A percentile compares a stretch with the other conserved stretches of the same genome.
phyloP scores from a whole-genome alignment of 2,888 invertebrate species.

The Prenolepis imparis region DNA sequence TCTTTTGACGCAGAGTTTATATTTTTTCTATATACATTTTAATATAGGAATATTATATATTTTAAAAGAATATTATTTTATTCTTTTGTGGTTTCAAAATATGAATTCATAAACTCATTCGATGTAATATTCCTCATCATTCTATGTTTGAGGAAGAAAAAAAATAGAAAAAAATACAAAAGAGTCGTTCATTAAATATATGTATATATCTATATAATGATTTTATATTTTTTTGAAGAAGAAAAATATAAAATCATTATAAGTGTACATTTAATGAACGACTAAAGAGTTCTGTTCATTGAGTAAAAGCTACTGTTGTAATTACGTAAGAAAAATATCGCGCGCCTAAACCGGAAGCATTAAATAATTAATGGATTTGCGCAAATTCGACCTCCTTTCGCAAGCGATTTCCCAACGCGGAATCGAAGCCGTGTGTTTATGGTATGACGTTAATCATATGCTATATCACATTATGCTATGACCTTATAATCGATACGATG shows the following conservation, averaged over 20 bases:
- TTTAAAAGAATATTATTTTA: neutral
- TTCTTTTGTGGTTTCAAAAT: neutral
- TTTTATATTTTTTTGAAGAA: no score
- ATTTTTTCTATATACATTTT: neutral
- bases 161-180: no score
- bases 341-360: constrained; percentile 28
- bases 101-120: neutral
- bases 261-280: neutral
- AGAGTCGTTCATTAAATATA: no score
- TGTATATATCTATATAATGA: no score
- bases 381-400: constrained; percentile 51
- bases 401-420: constrained; percentile 34
- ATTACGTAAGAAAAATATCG: constrained; percentile 19
- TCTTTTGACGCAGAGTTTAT: neutral
- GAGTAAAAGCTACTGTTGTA: neutral
- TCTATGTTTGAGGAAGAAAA: constrained; percentile 2
- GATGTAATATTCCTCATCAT: neutral
- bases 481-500: constrained; percentile 50
- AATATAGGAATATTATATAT: neutral
- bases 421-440: constrained; percentile 36
- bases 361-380: constrained; percentile 44
- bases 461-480: constrained; percentile 8
- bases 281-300: neutral
- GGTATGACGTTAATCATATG: constrained; percentile 34
- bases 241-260: neutral